phyloP scores from a whole-genome alignment of 2,797 vertebrate genomes.

The Hirundo rustica region DNA sequence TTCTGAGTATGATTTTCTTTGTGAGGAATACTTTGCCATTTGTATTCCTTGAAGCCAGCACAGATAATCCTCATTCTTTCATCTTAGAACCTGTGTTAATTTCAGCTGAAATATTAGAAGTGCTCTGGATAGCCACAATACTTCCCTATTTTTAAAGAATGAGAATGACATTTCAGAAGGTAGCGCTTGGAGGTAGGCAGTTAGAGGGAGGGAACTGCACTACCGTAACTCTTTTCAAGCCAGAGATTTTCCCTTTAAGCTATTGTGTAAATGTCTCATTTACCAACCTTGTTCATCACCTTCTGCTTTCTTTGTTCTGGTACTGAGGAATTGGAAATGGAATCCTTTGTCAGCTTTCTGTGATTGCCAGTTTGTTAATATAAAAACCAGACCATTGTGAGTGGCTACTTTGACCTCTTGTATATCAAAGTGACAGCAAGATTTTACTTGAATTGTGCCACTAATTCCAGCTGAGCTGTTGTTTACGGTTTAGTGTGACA shows the following conservation, averaged over 20 bases:
- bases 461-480: background rate
- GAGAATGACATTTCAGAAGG: background rate
- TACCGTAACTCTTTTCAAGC: background rate
- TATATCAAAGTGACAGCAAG: background rate
- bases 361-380: background rate
- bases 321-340: background rate
- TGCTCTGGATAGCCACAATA: background rate
- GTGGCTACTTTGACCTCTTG: background rate
- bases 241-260: background rate
- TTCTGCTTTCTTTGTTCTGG: background rate
- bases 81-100: background rate
- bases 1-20: slow-evolving; percentile 1
- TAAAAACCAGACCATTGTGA: background rate
- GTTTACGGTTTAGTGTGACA: background rate
- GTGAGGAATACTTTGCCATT: background rate
- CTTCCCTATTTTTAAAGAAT: background rate
- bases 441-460: background rate
- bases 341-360: background rate
- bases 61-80: background rate
- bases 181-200: background rate
- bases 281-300: background rate
- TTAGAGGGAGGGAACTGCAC: background rate
- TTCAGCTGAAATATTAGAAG: slow-evolving; percentile 8
- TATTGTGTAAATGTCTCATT: background rate
- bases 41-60: background rate